A percentile compares a stretch with the other conserved stretches of the same genome.
Evolutionary conservation across 2,113 vertebrate genomes (phyloP).

Genomic region (Syngnathus typhle): DNA sequence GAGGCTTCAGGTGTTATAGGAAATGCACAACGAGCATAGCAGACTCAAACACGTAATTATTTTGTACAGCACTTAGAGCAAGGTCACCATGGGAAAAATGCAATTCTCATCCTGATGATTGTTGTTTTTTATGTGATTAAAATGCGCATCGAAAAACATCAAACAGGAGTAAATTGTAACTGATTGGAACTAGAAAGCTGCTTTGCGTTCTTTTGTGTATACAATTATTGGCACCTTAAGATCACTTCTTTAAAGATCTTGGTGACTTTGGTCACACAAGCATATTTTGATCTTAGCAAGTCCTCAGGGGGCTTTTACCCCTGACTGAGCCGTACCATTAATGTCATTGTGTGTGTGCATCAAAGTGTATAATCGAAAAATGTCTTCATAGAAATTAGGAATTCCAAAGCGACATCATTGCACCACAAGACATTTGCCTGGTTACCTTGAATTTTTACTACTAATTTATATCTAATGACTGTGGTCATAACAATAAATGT

Average conservation of each 20-base stretch:
- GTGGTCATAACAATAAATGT: not conserved
- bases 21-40: conserved; percentile 38
- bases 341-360: conserved; percentile 47
- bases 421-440: not conserved
- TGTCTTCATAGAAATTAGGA: conserved; percentile 37
- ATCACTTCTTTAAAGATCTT: conserved; percentile 23
- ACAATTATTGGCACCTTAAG: not conserved
- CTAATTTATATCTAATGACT: not conserved
- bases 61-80: conserved; percentile 49
- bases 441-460: not conserved
- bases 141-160: no score
- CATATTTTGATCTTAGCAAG: conserved; percentile 15
- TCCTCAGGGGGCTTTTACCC: conserved; percentile 29
- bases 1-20: not conserved
- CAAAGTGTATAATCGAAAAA: conserved; percentile 55
- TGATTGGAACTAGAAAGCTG: no score
- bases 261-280: conserved; percentile 33
- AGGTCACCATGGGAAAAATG: conserved; percentile 61
- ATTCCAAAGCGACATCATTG: not conserved
- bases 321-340: conserved; percentile 36
- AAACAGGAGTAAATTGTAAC: no score
- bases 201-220: no score
- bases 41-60: conserved; percentile 63
- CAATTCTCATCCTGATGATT: conserved; percentile 37
- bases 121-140: no score